Base-by-base conservation (phyloP, 2,797 vertebrate genomes). In the Pseudopleuronectes americanus region DNA sequence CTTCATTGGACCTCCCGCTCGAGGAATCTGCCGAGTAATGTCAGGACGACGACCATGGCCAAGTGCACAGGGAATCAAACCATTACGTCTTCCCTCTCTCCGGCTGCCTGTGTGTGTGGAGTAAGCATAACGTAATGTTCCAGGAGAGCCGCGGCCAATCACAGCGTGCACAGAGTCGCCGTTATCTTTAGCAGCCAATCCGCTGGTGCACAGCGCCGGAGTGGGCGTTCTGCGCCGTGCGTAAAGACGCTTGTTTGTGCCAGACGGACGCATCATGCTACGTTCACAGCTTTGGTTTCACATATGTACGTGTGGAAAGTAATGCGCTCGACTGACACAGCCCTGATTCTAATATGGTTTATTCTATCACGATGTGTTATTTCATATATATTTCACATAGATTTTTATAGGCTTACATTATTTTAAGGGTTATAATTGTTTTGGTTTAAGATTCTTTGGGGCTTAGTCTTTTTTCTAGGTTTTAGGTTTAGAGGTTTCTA, bases 81-180 rank as follows among this genome's bases (percentile, higher is more conserved):
- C 93, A 94, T 94, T 91, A 94, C 93, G 94, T 95, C 92, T 93
- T 93, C 92, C 83, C 87, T 92, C 89, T 92, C 89, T 84, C 68
- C 83, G 79, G 81, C 89, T 84, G 87, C 76, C 81, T 67, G 84
- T 87, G 89, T 87, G 79, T 87, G 87, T 81, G 85, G 88, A 90
- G 54, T 80, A 77, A 80, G 91, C 91, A 93, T 93, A 91, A 94
- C 93, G 92, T 94, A 90, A 95, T 92, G 85, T 86, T 68, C 67
- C 76, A 59, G 63, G 61, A 68, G 53, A 68, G 73, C 59, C 64
- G 70, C 73, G 73, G 84, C 93, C 94, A 94, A 94, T 85, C 90
- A 84, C 24, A 36, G 72, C 14, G 59, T 52, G 76, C 68, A 57
- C 51, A 51, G 68, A n/a, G 76, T 26, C 57, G 74, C 86, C 76